Evolutionary conservation across 2,888 invertebrate species (phyloP), one percentile per base, ranked within the genome.

Genomic region (Cerastoderma edule): DNA sequence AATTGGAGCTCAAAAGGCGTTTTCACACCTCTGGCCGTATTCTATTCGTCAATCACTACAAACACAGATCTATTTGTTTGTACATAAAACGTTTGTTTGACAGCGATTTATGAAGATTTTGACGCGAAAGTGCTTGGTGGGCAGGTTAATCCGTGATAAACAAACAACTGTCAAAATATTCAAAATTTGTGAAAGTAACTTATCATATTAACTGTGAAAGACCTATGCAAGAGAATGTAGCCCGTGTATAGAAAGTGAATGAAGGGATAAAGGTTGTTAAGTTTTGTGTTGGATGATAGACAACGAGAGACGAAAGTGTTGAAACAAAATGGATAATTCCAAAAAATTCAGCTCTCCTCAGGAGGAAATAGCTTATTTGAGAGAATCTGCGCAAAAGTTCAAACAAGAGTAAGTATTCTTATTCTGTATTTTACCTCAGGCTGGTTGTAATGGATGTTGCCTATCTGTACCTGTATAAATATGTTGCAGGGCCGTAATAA

Each of bases 391-490:
- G 39, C 84, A 88, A 70, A 83, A 84, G 27, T 88, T 87, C 39
- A 89, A 88, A 75, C 84, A 84, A 78, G 88, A 89, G 89, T 89
- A 84, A 87, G 89, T 86, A 67, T 54, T 19, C n/a, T 53, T n/a
- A 6, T 53, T 53, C 24, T 8, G 8, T 44, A 13, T 13, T 44
- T 44, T 13, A 13, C 19, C 19, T 44, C 10, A 13, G 44, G 19
- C 10, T 44, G 10, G 10, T 44, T 44, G n/a, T n/a, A n/a, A n/a
- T n/a, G n/a, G n/a, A n/a, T n/a, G n/a, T n/a, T n/a, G n/a, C n/a
- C n/a, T n/a, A n/a, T n/a, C n/a, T n/a, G n/a, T n/a, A n/a, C n/a
- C n/a, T n/a, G n/a, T n/a, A n/a, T n/a, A n/a, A n/a, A n/a, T n/a
- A n/a, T n/a, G n/a, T n/a, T n/a, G n/a, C n/a, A n/a, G n/a, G n/a